A percentile compares a stretch with the other conserved stretches of the same genome.
These are phyloP conservation scores for Spodoptera littoralis DNA, from an alignment of 2,888 invertebrate genomes.

Conservation along the genomic window DNA sequence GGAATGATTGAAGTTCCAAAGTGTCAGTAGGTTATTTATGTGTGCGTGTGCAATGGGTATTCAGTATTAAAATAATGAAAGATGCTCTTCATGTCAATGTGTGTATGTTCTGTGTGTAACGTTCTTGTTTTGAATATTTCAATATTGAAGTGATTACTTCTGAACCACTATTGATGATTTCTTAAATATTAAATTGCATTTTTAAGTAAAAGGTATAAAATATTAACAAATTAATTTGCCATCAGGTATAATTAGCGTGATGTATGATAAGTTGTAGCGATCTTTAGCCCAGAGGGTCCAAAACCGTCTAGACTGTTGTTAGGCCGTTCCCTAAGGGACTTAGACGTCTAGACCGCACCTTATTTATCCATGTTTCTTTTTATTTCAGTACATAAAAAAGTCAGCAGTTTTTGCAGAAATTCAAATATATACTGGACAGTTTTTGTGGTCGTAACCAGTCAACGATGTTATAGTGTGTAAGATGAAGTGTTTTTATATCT, in stretches of 20 bases:
- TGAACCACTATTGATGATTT: no score
- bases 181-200: no score
- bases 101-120: no score
- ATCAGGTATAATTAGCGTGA: not conserved
- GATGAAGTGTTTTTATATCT: conserved; percentile 13
- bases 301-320: not conserved
- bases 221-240: no score
- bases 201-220: no score
- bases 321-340: conserved; percentile 7
- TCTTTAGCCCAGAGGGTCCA: not conserved
- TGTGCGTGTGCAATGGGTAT: no score
- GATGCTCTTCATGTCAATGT: no score
- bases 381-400: not conserved
- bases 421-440: not conserved
- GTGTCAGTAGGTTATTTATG: no score
- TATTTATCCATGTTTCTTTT: not conserved
- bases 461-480: conserved; percentile 11
- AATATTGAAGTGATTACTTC: no score
- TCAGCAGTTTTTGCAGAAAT: conserved; percentile 3
- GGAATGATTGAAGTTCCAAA: no score
- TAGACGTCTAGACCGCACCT: conserved; percentile 12
- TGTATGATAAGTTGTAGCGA: not conserved
- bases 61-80: no score
- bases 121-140: no score
- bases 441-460: not conserved